Evolutionary conservation across 2,797 vertebrate genomes (phyloP), one percentile per base, ranked within the genome.

Genomic region (Carcharodon carcharias): DNA sequence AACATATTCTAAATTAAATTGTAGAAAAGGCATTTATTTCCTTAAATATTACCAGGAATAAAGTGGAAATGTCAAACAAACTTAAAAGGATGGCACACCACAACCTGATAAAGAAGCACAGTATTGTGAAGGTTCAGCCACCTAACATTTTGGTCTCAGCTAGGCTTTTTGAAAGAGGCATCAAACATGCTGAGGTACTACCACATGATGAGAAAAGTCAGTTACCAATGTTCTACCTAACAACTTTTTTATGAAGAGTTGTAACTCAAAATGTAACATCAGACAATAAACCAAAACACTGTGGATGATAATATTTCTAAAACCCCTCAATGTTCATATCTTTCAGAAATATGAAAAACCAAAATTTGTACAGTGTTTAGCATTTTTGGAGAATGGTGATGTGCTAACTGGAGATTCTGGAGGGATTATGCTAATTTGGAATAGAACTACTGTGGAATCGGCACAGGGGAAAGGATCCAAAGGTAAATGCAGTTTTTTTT

Each of bases 311-410:
- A n/a, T 65, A 40, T 56, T 16, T 73, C 40, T 54, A 95, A 73
- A 69, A 26, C 35, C 21, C 45, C 0, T 77, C 5, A 8, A 31
- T 96, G 82, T 35, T 1, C 96, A 97, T 96, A 97, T 96, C 31
- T 98, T 97, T 67, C 97, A 99, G 99, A 99, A 99, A 98, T 99
- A 99, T 0, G 99, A 99, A 97, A 99, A 99, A 97, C 99, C 99
- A 26, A 99, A 99, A 97, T 99, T 99, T 96, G 97, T 99, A 65
- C 99, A 99, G 97, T 99, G 99, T 97, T 97, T 99, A 97, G 98
- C 99, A 21, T 99, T 99, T 97, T 98, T 99, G 97, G 98, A 98
- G 85, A 99, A 98, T 63, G 99, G 99, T 96, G 99, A 99, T 97
- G 98, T 99, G 96, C 98, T 99, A 96, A 99, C 99, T 0, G 99